These are phyloP conservation scores for Mormyrus lacerda DNA, from an alignment of 2,113 vertebrate genomes.

Conservation along the genomic window DNA sequence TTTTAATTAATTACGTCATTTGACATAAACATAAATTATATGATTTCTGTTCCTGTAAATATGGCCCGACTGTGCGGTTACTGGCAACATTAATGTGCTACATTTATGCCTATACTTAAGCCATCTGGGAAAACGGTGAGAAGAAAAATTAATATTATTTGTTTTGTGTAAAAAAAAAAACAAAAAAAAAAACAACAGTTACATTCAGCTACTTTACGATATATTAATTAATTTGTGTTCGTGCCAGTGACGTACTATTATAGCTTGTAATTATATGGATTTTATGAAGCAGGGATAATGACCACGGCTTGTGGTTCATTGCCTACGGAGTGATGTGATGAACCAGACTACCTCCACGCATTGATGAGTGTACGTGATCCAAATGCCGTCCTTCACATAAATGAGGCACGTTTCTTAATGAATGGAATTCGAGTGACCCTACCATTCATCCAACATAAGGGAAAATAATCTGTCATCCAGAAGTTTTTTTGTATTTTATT, in stretches of 20 bases:
- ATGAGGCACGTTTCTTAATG: not conserved
- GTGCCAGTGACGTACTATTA: not conserved
- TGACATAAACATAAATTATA: not conserved
- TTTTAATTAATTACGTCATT: not conserved
- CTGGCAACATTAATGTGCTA: not conserved
- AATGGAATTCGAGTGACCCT: not conserved
- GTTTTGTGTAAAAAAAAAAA: not conserved
- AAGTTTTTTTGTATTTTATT: not conserved
- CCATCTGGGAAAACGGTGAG: not conserved
- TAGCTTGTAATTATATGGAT: not conserved
- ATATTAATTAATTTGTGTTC: slow-evolving; percentile 1
- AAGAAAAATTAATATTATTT: not conserved
- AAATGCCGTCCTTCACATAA: not conserved
- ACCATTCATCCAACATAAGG: not conserved
- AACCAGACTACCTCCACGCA: not conserved
- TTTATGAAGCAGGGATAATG: slow-evolving; percentile 4
- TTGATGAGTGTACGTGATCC: not conserved
- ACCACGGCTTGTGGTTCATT: not conserved
- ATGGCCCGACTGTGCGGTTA: not conserved
- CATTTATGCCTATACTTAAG: not conserved
- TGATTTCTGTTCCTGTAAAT: not conserved
- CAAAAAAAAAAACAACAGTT: not conserved
- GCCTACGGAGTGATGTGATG: not conserved
- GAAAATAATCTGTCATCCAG: not conserved
- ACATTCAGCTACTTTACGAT: not conserved